A percentile compares a stretch with the other conserved stretches of the same genome.
Conservation (phyloP, 2,113 vertebrate genomes). For the Lagenorhynchus albirostris region DNA sequence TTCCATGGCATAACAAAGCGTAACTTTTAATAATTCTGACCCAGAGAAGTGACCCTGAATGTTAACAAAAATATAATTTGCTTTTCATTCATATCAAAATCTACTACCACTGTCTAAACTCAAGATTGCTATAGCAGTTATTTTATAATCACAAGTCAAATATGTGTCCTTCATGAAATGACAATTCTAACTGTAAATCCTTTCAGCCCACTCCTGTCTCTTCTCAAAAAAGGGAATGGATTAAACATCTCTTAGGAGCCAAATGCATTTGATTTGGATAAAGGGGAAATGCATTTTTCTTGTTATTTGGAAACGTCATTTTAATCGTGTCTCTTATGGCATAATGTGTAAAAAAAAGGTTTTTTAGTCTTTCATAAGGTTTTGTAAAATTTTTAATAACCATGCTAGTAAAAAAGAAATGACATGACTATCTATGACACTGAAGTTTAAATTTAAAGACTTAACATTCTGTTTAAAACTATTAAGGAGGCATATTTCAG, state of each 20-base stretch:
- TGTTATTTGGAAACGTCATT: slow-evolving; percentile 73
- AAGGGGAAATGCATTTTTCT: slow-evolving; percentile 76
- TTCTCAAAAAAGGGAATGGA: slow-evolving; percentile 57
- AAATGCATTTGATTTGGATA: slow-evolving; percentile 73
- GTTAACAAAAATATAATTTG: slow-evolving; percentile 46
- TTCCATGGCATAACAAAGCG: neutral
- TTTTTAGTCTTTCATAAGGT: slow-evolving; percentile 53
- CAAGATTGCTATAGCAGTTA: slow-evolving; percentile 43
- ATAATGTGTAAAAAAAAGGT: slow-evolving; percentile 13
- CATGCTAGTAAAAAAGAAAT: slow-evolving; percentile 27
- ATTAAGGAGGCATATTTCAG: slow-evolving; percentile 26
- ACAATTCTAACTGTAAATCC: slow-evolving; percentile 66
- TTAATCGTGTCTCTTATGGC: slow-evolving; percentile 73
- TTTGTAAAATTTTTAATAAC: slow-evolving; percentile 62
- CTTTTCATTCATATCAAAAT: slow-evolving; percentile 38
- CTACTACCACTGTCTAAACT: neutral
- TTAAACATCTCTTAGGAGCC: slow-evolving; percentile 74
- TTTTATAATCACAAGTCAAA: slow-evolving; percentile 76
- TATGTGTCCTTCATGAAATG: slow-evolving; percentile 74
- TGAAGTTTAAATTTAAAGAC: neutral
- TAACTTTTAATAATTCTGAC: neutral
- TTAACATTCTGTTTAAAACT: neutral
- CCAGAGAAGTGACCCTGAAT: neutral
- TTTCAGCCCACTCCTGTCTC: slow-evolving; percentile 64
- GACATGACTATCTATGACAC: neutral